Conservation (phyloP, 35 echinoderm and acorn worm genomes). For the Heliocidaris tuberculata region DNA sequence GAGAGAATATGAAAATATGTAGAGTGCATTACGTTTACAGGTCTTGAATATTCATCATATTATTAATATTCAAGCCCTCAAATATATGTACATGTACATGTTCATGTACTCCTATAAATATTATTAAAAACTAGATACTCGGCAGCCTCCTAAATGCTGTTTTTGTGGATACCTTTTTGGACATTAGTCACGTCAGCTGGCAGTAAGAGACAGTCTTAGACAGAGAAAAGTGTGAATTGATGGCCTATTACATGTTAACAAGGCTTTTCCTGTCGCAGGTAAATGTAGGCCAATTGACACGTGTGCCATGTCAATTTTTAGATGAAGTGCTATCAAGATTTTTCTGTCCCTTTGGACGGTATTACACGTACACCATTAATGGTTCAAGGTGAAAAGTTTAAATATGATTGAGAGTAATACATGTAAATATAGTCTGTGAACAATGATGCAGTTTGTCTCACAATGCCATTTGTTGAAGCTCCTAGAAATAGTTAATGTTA, state of each 20-base stretch:
- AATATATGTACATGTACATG: too few species aligned
- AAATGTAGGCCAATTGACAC: background rate
- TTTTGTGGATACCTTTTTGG: background rate
- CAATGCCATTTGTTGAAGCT: too few species aligned
- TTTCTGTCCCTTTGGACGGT: background rate
- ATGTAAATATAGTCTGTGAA: background rate
- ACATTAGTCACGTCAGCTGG: background rate
- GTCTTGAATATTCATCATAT: too few species aligned
- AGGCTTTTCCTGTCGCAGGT: background rate
- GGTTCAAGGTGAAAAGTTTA: background rate
- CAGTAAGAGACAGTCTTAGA: background rate
- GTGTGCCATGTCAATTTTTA: background rate
- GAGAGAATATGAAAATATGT: too few species aligned
- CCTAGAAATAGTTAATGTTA: too few species aligned
- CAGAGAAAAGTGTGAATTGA: background rate
- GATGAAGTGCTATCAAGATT: background rate
- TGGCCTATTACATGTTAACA: background rate
- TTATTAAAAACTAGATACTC: too few species aligned
- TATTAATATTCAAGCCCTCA: too few species aligned
- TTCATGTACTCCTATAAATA: too few species aligned
- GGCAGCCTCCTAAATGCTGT: too few species aligned
- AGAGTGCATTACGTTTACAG: too few species aligned
- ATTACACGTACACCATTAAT: background rate
- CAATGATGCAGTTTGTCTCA: too few species aligned
- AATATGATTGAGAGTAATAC: background rate